Evolutionary conservation across 2,888 invertebrate species (phyloP).

Genomic region (Steinernema carpocapsae): DNA sequence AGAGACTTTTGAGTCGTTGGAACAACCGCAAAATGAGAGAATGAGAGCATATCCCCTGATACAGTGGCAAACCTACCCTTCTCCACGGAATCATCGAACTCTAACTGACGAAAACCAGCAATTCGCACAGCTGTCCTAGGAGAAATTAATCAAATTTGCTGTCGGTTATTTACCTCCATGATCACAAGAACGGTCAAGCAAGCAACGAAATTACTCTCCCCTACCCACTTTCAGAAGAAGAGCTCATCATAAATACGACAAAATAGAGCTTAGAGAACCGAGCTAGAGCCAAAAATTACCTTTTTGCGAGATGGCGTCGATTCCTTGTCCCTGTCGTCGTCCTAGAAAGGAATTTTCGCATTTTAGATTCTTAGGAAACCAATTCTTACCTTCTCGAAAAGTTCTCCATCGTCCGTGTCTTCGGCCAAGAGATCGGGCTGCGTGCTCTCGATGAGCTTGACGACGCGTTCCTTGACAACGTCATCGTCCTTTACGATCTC

Average conservation of each 20-base stretch:
- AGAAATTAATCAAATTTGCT: constrained; percentile 24
- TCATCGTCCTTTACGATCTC: constrained; percentile 58
- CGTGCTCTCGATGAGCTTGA: constrained; percentile 19
- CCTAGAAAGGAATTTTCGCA: neutral
- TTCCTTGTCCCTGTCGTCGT: constrained; percentile 30
- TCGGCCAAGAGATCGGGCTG: constrained; percentile 23
- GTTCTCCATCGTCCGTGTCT: constrained; percentile 51
- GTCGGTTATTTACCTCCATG: constrained; percentile 13
- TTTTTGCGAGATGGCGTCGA: neutral
- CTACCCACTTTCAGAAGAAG: neutral
- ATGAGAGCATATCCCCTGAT: constrained; percentile 4
- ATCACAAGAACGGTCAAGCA: constrained; percentile 15
- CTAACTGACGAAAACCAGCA: constrained; percentile 32
- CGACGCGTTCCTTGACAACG: constrained; percentile 26
- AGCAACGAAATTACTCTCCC: constrained; percentile 22
- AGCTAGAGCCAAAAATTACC: neutral
- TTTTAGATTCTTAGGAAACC: neutral
- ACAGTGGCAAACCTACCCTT: constrained; percentile 31
- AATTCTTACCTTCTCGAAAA: constrained; percentile 49
- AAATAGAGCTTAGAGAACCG: neutral
- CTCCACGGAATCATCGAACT: constrained; percentile 19
- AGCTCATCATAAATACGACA: neutral
- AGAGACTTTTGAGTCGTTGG: constrained; percentile 7
- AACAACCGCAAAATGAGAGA: constrained; percentile 18
- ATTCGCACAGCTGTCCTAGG: constrained; percentile 28